phyloP scores from a whole-genome alignment of 2,888 invertebrate species.

The Minunthozetes semirufus region DNA sequence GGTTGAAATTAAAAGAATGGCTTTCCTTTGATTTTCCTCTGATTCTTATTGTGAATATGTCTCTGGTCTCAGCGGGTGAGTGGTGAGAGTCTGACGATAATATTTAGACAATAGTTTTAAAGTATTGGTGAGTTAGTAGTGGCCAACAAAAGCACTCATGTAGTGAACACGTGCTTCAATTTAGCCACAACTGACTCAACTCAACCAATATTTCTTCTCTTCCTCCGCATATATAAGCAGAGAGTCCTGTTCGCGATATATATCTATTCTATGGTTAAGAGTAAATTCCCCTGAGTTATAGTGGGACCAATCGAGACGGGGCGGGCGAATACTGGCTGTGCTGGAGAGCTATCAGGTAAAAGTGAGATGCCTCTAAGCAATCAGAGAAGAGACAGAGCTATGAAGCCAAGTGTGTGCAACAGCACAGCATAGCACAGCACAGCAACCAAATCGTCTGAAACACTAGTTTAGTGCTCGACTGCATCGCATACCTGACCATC shows the following conservation, averaged over 20 bases:
- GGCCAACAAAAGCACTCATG: conserved; percentile 20
- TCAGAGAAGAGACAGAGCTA: conserved; percentile 16
- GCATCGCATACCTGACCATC: conserved; percentile 15
- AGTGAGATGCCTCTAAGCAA: conserved; percentile 22
- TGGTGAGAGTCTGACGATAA: background rate
- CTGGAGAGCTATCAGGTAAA: conserved; percentile 12
- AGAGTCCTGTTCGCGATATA: background rate
- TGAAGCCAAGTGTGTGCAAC: conserved; percentile 10
- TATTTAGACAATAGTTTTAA: background rate
- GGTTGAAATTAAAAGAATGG: background rate
- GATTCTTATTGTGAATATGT: background rate
- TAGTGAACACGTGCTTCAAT: conserved; percentile 17
- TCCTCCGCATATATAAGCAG: conserved; percentile 11
- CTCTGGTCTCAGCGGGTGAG: conserved; percentile 11
- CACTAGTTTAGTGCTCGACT: background rate
- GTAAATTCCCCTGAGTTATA: conserved; percentile 6
- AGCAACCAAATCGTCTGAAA: background rate
- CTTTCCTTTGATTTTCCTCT: background rate
- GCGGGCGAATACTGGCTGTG: background rate
- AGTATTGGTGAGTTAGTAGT: background rate
- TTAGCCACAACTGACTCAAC: background rate
- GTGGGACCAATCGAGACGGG: conserved; percentile 18
- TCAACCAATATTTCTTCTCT: conserved; percentile 11
- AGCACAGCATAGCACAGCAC: background rate
- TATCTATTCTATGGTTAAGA: background rate